Base-by-base conservation (phyloP, 2,888 invertebrate genomes). In the Achlya flavicornis region DNA sequence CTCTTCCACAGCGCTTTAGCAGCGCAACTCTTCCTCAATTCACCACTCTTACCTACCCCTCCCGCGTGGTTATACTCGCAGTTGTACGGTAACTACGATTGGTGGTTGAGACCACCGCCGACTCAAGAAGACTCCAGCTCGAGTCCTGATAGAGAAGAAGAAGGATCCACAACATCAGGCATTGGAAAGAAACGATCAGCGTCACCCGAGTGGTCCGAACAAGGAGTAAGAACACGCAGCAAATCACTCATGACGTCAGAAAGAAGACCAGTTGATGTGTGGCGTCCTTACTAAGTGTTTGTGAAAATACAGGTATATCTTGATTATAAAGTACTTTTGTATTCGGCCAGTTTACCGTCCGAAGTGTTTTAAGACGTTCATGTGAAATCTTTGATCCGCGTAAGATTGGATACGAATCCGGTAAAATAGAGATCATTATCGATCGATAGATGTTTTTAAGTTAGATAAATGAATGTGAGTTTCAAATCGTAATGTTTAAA, bases 11-110 rank as follows among this genome's bases (percentile, higher is more conserved):
- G 89, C 71, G 92, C 90, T 65, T 76, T 91, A 75, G 96, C 96
- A 0, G 96, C 96, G 0, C 96, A 96, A 83, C 89, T 97, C 61
- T 97, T 97, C 80, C 92, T 97, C 48, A 97, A 97, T 80, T 95
- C 96, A 5, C 97, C 97, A 0, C 89, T 97, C 14, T 87, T 97
- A 68, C 97, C 97, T 0, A 96, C 96, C 0, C 96, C 96, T 7
- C 96, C 96, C 48, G 97, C 97, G 67, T 97, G 97, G 97, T 87
- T 97, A 6, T 97, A 97, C 79, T 96, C 96, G 0, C 97, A 97
- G 78, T 90, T 97, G 1, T 97, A 97, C 80, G 96, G 96, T 41
- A 95, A 94, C 65, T 95, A 95, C 73, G 96, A 96, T 67, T 95
- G 96, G 92, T 96, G 96, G 96, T 92, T 96, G 0, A 74, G 93